Evolutionary conservation across 2,113 vertebrate genomes (phyloP).

Genomic region (Herpailurus yagouaroundi): DNA sequence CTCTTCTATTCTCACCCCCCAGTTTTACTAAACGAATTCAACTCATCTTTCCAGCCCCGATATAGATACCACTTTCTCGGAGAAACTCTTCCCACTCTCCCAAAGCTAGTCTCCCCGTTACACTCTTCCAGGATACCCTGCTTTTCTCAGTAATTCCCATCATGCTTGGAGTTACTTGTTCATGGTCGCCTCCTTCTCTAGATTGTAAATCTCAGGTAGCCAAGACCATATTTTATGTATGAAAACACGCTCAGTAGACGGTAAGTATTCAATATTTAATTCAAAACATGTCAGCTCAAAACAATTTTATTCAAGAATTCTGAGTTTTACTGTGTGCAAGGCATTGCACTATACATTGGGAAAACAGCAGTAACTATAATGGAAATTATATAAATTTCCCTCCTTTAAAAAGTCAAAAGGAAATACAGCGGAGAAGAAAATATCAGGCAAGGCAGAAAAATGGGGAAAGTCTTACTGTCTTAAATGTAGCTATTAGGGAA

Average conservation of each 20-base stretch:
- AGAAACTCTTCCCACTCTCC: background rate
- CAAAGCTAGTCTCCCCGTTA: background rate
- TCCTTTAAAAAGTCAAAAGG: constrained; percentile 10
- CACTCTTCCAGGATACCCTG: background rate
- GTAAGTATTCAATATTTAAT: background rate
- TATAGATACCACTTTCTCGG: constrained; percentile 1
- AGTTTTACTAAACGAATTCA: background rate
- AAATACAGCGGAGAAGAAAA: background rate
- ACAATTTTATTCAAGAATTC: background rate
- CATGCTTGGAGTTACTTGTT: background rate
- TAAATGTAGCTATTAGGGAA: background rate
- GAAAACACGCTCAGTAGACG: background rate
- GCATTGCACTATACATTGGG: background rate
- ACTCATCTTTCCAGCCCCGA: background rate
- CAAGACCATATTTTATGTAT: background rate
- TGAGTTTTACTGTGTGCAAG: background rate
- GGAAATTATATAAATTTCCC: background rate
- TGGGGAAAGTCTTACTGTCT: background rate
- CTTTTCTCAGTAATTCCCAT: background rate
- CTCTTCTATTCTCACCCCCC: background rate
- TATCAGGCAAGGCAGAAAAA: background rate
- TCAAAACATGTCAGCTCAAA: background rate
- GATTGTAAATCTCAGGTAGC: background rate
- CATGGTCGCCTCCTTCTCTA: background rate
- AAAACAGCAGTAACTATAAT: constrained; percentile 2